A percentile compares a stretch with the other conserved stretches of the same genome.
Conservation (phyloP, 2,113 vertebrate species). For the Monopterus albus region DNA sequence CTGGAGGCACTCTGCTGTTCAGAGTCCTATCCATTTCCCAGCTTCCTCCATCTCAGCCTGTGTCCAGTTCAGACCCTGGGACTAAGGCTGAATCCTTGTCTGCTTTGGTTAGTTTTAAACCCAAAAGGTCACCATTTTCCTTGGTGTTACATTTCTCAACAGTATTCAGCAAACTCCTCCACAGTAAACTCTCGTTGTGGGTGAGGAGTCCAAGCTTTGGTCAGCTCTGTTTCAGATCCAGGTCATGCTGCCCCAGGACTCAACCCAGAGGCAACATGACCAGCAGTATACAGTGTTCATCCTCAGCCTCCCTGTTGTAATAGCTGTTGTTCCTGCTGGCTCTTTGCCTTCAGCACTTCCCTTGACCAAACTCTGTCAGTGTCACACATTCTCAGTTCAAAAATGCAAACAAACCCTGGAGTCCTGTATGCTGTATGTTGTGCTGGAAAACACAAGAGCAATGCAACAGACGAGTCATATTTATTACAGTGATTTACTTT, state of each 20-base stretch:
- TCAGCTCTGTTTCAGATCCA: slow-evolving; percentile 63
- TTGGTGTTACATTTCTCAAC: slow-evolving; percentile 38
- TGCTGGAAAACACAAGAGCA: slow-evolving; percentile 23
- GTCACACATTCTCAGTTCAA: slow-evolving; percentile 63
- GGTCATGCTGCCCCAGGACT: slow-evolving; percentile 74
- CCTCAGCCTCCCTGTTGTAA: slow-evolving; percentile 73
- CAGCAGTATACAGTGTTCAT: slow-evolving; percentile 61
- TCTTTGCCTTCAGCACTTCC: slow-evolving; percentile 66
- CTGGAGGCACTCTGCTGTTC: slow-evolving; percentile 26
- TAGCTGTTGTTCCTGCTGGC: slow-evolving; percentile 74
- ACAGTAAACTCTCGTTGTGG: slow-evolving; percentile 51
- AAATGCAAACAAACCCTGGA: slow-evolving; percentile 72
- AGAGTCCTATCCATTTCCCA: slow-evolving; percentile 29
- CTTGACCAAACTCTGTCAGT: slow-evolving; percentile 56
- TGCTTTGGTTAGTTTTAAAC: background rate
- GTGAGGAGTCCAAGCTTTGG: slow-evolving; percentile 66
- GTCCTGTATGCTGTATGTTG: slow-evolving; percentile 12
- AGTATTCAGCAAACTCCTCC: slow-evolving; percentile 24
- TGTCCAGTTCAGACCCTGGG: background rate
- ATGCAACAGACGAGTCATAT: background rate
- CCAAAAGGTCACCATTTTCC: slow-evolving; percentile 26
- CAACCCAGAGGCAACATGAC: slow-evolving; percentile 67
- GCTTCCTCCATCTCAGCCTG: slow-evolving; percentile 12
- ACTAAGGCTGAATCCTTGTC: background rate
- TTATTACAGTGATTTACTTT: slow-evolving; percentile 17